These are phyloP conservation scores for Rostratula benghalensis DNA, from an alignment of 2,113 vertebrate genomes.

Conservation along the genomic window DNA sequence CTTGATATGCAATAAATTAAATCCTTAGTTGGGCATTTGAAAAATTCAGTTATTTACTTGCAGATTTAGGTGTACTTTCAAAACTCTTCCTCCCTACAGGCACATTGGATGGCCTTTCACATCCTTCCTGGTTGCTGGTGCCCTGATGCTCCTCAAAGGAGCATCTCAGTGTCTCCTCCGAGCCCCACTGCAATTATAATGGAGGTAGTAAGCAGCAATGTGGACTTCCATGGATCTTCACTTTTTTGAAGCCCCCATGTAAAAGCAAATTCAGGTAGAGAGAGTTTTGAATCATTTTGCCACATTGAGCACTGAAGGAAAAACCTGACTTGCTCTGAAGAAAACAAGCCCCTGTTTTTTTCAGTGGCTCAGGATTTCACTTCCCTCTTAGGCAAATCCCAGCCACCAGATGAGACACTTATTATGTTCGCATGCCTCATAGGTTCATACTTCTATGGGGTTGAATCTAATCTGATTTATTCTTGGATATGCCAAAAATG, in stretches of 20 bases:
- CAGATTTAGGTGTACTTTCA: neutral
- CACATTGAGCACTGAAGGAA: accelerated
- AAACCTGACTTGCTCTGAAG: neutral
- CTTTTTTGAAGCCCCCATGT: neutral
- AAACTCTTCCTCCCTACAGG: neutral
- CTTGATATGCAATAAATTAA: neutral
- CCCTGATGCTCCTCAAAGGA: neutral
- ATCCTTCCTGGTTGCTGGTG: neutral
- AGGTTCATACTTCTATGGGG: neutral
- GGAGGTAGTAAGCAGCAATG: neutral
- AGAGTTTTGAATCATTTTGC: neutral
- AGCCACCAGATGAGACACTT: neutral
- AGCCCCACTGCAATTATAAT: neutral
- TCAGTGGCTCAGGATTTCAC: neutral
- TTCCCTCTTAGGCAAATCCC: neutral
- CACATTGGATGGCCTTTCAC: accelerated
- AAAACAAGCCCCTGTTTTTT: accelerated
- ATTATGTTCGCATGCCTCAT: neutral
- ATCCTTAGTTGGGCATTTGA: neutral
- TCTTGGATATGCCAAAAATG: neutral
- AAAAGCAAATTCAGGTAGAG: neutral
- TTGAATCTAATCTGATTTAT: neutral
- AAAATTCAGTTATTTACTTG: neutral
- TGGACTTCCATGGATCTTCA: neutral
- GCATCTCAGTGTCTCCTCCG: neutral